Percentiles rank a stretch among this genome's conserved stretches.
These are phyloP conservation scores for Phylloscopus whistleri DNA, from an alignment of 2,113 vertebrate genomes.

Conservation along the genomic window DNA sequence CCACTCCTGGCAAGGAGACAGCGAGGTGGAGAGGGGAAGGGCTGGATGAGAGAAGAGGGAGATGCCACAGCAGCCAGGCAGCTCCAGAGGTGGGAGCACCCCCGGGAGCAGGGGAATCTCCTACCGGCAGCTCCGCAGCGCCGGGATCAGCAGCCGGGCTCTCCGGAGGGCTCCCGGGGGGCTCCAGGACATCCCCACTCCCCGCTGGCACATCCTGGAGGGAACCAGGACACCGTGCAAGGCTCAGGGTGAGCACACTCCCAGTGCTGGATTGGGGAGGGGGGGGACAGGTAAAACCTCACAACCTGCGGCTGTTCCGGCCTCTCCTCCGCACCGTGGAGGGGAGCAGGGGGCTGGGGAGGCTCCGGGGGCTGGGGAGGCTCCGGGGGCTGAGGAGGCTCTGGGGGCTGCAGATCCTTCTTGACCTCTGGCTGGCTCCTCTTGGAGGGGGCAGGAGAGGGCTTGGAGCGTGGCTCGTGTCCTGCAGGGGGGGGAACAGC, in stretches of 20 bases:
- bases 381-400: background rate
- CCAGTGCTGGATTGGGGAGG: background rate
- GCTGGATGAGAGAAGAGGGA: background rate
- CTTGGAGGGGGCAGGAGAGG: accelerated
- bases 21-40: background rate
- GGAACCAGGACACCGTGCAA: accelerated
- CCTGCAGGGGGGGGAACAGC: background rate
- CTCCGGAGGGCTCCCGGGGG: background rate
- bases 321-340: accelerated
- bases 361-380: too few relatives aligned
- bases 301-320: background rate
- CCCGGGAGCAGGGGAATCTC: background rate
- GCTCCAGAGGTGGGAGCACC: background rate
- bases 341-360: background rate
- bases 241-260: background rate
- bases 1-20: background rate
- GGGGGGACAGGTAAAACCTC: background rate
- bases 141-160: accelerated
- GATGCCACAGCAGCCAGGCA: accelerated
- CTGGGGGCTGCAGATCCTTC: background rate
- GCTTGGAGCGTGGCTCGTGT: accelerated
- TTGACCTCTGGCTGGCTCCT: accelerated
- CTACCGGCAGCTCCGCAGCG: accelerated
- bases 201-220: accelerated
- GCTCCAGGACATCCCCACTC: accelerated